Evolutionary conservation across 2,797 vertebrate species (phyloP), one percentile per base, ranked within the genome.

Genomic region (Scolopax rusticola): DNA sequence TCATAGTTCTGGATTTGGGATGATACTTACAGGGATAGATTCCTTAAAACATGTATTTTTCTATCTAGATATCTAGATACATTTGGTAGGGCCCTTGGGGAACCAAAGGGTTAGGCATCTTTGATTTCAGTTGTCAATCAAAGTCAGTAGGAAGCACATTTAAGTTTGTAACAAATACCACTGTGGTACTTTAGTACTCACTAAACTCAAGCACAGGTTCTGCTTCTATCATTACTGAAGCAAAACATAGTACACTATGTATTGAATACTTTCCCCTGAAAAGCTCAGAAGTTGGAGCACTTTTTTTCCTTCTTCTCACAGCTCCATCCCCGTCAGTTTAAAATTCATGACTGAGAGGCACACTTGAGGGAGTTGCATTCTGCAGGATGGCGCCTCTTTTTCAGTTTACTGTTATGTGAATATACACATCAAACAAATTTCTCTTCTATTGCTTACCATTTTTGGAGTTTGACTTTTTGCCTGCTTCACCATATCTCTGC

Each of bases 61-160:
- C 48, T 73, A 12, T 36, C 54, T 94, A 53, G 64, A 57, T 38
- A 81, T 81, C 20, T 38, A 78, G 71, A 28, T 3, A 64, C 36
- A 87, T 92, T 36, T 81, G 57, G 48, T 78, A 1, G 3, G 20
- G 12, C 18, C 45, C 1, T 1, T 57, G 54, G 57, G 61, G 64
- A 93, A 68, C 18, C 24, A 83, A 84, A 81, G 8, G 17, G 38
- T 94, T 59, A 74, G 40, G 6, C 9, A 53, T 80, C 48, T 93
- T 91, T 36, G 32, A 68, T 54, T 95, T 85, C 23, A 47, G 61
- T 78, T 77, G 84, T 91, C 94, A 89, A 12, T 92, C 82, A 91
- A 76, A 89, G 53, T 61, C 87, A 80, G 57, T 47, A 20, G 65
- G 61, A 91, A 86, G 33, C 48, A 68, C 33, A 45, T 64, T 45